Evolutionary conservation across 2,113 vertebrate species (phyloP).

Genomic region (Choloepus hoffmanni): DNA sequence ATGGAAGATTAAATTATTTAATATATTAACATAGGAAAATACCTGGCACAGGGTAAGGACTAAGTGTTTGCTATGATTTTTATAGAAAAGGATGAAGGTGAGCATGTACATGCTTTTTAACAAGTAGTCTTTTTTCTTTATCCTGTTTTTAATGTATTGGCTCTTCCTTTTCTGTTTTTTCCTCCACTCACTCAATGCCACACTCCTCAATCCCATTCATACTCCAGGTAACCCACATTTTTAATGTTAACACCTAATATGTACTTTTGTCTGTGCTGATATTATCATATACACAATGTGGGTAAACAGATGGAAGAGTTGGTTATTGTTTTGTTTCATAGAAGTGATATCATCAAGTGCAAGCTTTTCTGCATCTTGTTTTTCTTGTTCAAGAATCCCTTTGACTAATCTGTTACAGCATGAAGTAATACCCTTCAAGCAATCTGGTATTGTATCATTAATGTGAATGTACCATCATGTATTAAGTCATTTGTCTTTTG

Average conservation of each 20-base stretch:
- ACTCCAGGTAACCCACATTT: background rate
- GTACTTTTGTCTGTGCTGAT: background rate
- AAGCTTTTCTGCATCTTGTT: background rate
- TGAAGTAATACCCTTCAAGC: background rate
- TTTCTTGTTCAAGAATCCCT: background rate
- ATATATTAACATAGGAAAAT: background rate
- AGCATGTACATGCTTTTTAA: background rate
- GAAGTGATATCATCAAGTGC: background rate
- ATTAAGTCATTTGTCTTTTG: background rate
- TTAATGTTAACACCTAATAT: background rate
- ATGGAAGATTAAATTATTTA: background rate
- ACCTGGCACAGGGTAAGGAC: background rate
- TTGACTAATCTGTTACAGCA: background rate
- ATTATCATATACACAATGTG: background rate
- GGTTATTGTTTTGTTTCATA: background rate
- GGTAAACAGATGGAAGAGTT: background rate
- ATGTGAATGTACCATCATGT: background rate
- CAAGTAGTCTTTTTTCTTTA: background rate
- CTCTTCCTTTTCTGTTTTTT: background rate
- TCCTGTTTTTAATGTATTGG: background rate
- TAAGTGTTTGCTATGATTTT: background rate
- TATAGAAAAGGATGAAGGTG: background rate
- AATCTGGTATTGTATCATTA: no score
- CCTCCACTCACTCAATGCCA: background rate
- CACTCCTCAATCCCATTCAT: background rate